A percentile compares a stretch with the other conserved stretches of the same genome.
phyloP scores from a whole-genome alignment of 2,797 vertebrate species.

The Moxostoma hubbsi region DNA sequence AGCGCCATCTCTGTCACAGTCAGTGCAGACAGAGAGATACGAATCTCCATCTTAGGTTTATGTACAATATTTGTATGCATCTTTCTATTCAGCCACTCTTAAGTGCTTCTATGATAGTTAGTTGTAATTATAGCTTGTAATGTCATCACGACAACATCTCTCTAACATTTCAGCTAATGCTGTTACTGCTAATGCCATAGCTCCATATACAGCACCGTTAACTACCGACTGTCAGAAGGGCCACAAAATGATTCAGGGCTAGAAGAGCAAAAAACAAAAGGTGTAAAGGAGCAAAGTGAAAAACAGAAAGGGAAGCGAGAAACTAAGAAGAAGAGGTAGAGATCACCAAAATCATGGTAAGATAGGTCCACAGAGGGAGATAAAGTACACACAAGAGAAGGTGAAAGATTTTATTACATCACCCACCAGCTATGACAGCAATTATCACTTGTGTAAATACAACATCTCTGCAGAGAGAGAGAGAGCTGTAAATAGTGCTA shows the following conservation, averaged over 20 bases:
- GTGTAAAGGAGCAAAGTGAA: not conserved
- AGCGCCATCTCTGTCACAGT: slow-evolving; percentile 54
- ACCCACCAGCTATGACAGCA: slow-evolving; percentile 44
- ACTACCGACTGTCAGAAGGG: slow-evolving; percentile 29
- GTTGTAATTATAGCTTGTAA: slow-evolving; percentile 54
- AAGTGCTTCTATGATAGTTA: slow-evolving; percentile 57
- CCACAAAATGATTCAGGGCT: slow-evolving; percentile 2
- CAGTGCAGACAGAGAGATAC: slow-evolving; percentile 58
- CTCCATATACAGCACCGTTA: slow-evolving; percentile 66
- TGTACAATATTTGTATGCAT: slow-evolving; percentile 64
- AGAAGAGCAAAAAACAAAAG: slow-evolving; percentile 6
- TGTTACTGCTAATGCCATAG: slow-evolving; percentile 52
- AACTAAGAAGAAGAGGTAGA: no score
- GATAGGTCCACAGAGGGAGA: no score
- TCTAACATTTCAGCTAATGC: slow-evolving; percentile 62
- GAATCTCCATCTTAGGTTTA: slow-evolving; percentile 55
- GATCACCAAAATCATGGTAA: no score
- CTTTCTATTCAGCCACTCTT: slow-evolving; percentile 51
- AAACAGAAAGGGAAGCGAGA: no score
- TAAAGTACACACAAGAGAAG: slow-evolving; percentile 4
- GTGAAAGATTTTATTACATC: slow-evolving; percentile 41
- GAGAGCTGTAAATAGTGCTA: slow-evolving; percentile 59
- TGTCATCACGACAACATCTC: slow-evolving; percentile 54
- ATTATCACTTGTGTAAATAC: slow-evolving; percentile 68
- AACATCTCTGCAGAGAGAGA: slow-evolving; percentile 61